Base-by-base conservation (phyloP, 2,888 invertebrate species). In the Gari tellinella region DNA sequence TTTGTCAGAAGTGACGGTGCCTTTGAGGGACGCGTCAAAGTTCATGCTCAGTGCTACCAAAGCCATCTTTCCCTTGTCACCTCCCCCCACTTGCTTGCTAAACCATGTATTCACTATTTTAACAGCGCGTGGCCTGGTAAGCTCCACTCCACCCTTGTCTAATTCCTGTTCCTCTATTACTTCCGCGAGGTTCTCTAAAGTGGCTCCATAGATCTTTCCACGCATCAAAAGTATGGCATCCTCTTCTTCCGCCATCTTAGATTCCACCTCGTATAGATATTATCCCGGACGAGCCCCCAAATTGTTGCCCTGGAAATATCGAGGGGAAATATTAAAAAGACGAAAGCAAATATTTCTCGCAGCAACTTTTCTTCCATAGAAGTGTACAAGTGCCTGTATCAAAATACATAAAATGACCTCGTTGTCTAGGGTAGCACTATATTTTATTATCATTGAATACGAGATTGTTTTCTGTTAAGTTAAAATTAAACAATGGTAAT, bases 201-300 rank as follows among this genome's bases (percentile, higher is more conserved):
- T 17, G 43, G 43, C 43, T 5, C 43, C 43, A 14, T 17, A n/a
- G 43, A 43, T 43, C 19, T 43, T 43, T 43, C 43, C 43, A 31
- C 15, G 43, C 5, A 43, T 43, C 3, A 8, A 14, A 17, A 43
- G 15, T 8, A 19, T 19, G 12, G 4, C 43, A 19, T 43, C 43
- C 12, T 43, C 43, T 43, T 43, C 15, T 14, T 4, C 43, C 43
- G 15, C 12, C 7, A 43, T 40, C 10, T 12, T 40, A 14, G 40
- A 40, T 12, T 40, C 14, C 14, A 40, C 8, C 10, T 40, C 14
- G 40, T 40, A 10, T 40, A 12, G 10, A 10, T 40, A 14, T n/a
- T 8, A 43, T 43, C 43, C 43, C 43, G 19, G 43, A 43, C 43
- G 43, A 43, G 43, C 43, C 43, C 43, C 43, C n/a, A 43, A 43